phyloP scores from a whole-genome alignment of 2,113 vertebrate species.

The Brachionichthys hirsutus region DNA sequence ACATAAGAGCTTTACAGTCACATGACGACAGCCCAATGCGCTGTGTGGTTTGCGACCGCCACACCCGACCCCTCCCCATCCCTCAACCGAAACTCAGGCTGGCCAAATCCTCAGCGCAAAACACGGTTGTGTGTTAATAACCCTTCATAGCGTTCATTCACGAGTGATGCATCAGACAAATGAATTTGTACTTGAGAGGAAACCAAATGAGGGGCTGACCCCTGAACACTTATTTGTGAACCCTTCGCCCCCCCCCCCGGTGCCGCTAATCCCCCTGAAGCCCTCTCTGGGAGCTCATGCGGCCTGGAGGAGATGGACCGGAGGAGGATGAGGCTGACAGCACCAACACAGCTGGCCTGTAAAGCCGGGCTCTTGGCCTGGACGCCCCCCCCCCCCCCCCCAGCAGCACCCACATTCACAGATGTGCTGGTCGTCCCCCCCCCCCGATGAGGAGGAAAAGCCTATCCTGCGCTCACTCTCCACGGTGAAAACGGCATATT shows the following conservation, averaged over 20 bases:
- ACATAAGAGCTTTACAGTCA: constrained; percentile 10
- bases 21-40: constrained; percentile 33
- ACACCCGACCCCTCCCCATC: constrained; percentile 6
- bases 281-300: constrained; percentile 56
- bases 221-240: constrained; percentile 63
- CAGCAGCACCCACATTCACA: constrained; percentile 22
- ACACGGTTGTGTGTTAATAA: constrained; percentile 30
- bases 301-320: constrained; percentile 61
- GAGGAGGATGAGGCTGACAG: constrained; percentile 68
- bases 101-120: constrained; percentile 13
- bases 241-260: constrained; percentile 44
- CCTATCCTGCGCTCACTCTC: constrained; percentile 22
- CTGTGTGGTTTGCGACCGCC: constrained; percentile 34
- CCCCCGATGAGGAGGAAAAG: constrained; percentile 17
- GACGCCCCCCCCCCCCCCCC: constrained; percentile 13
- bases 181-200: constrained; percentile 44
- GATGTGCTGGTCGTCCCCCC: constrained; percentile 40
- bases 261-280: constrained; percentile 64
- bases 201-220: constrained; percentile 66
- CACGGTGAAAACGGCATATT: constrained; percentile 27
- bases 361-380: constrained; percentile 10
- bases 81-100: constrained; percentile 13
- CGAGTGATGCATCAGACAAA: constrained; percentile 46
- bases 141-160: constrained; percentile 46
- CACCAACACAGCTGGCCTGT: constrained; percentile 74